Evolutionary conservation across 2,113 vertebrate species (phyloP), one percentile per base, ranked within the genome.

Genomic region (Gambusia affinis): DNA sequence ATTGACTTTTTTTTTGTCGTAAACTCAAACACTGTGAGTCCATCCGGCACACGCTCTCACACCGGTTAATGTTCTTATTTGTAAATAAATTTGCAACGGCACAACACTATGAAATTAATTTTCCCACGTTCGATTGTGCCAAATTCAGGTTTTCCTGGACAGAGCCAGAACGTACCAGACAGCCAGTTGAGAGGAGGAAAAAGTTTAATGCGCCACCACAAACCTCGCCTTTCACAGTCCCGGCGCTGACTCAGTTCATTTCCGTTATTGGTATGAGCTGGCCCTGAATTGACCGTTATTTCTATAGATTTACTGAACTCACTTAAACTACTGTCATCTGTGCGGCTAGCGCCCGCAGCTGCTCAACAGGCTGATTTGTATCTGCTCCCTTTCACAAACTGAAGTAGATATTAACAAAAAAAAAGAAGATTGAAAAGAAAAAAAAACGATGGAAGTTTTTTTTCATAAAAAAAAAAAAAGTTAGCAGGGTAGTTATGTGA

Each of bases 161-260:
- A 51, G 22, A 78, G 24, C 3, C 24, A 37, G 29, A 73, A 24
- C 30, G 61, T 68, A 51, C 75, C 79, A 82, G 83, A 82, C 82
- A 29, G 70, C 81, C 76, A 74, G 69, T 67, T 54, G 60, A 51
- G 47, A 51, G 6, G 47, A 51, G 61, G 64, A 33, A 87, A 79
- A 35, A 35, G 85, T 61, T 82, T 79, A 79, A 75, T 68, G 77
- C 82, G 79, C 61, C 71, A 70, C 66, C 72, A 39, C 65, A 72
- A 44, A 64, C 60, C 65, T 37, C 27, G 51, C 47, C 70, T 22
- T 83, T 83, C 76, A 80, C 71, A 84, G 73, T 82, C 69, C 77
- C 78, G 67, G 61, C 86, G 86, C 91, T 92, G 89, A 93, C 87
- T 47, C 42, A 3, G 44, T 47, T 93, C 92, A 93, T 92, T 91